Percentiles rank a stretch among this genome's conserved stretches.
phyloP scores from a whole-genome alignment of 2,888 invertebrate species.

The Eupithecia centaureata region DNA sequence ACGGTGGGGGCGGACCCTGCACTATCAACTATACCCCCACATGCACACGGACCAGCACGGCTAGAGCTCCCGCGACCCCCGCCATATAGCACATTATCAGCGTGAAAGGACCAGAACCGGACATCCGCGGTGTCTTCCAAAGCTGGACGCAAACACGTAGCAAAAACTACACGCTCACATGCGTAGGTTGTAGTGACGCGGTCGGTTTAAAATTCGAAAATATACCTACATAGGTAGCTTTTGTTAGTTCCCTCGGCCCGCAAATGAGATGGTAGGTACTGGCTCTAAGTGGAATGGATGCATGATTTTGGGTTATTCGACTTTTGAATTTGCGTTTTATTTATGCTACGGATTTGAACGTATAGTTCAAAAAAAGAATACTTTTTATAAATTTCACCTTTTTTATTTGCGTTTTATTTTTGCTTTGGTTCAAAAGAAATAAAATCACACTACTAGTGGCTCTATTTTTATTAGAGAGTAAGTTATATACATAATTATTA shows the following conservation, averaged over 20 bases:
- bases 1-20: slow-evolving; percentile 74
- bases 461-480: no score
- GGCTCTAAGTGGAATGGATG: slow-evolving; percentile 70
- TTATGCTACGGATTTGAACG: neutral
- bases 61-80: slow-evolving; percentile 51
- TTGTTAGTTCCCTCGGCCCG: slow-evolving; percentile 67
- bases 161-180: slow-evolving; percentile 69
- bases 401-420: no score
- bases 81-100: neutral
- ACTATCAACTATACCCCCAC: slow-evolving; percentile 78
- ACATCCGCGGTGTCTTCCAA: slow-evolving; percentile 55
- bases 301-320: slow-evolving; percentile 68
- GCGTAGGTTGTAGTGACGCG: slow-evolving; percentile 50
- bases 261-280: slow-evolving; percentile 70
- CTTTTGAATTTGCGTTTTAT: slow-evolving; percentile 48
- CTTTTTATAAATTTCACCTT: no score
- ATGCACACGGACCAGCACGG: slow-evolving; percentile 47
- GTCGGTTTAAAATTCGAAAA: slow-evolving; percentile 82
- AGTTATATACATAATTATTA: no score
- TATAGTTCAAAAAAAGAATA: no score
- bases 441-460: no score
- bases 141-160: slow-evolving; percentile 55
- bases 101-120: slow-evolving; percentile 33
- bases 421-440: no score
- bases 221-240: slow-evolving; percentile 64